Percentiles rank a stretch among this genome's conserved stretches.
Conservation (phyloP, 2,113 vertebrate species). For the Rhinoderma darwinii region DNA sequence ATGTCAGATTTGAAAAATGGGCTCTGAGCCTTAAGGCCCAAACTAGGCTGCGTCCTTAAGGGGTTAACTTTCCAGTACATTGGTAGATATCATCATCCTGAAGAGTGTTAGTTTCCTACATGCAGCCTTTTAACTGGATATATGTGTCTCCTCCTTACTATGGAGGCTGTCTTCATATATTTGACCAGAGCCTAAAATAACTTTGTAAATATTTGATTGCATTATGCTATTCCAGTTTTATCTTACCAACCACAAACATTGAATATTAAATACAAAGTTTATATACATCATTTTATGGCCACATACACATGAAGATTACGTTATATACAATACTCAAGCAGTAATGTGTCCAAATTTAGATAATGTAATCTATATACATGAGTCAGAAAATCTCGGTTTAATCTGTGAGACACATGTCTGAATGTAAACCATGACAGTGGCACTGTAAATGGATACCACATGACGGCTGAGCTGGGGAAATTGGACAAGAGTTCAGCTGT, state of each 20-base stretch:
- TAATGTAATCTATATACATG: constrained; percentile 65
- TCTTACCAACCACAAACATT: constrained; percentile 5
- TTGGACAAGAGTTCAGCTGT: constrained; percentile 67
- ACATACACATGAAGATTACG: constrained; percentile 23
- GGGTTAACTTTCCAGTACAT: not conserved
- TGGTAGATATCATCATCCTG: not conserved
- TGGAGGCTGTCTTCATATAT: not conserved
- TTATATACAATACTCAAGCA: constrained; percentile 63
- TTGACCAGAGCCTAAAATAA: not conserved
- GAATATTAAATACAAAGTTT: not conserved
- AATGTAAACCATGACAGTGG: constrained; percentile 66
- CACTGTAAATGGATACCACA: constrained; percentile 72
- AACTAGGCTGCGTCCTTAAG: too few species aligned
- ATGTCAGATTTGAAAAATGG: too few species aligned
- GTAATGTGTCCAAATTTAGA: constrained; percentile 75
- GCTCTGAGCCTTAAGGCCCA: too few species aligned
- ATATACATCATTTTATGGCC: constrained; percentile 1
- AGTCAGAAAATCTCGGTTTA: constrained; percentile 62
- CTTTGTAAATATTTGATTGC: not conserved
- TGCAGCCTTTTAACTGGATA: not conserved
- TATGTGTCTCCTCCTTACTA: not conserved
- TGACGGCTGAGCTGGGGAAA: constrained; percentile 67
- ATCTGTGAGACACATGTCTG: constrained; percentile 67
- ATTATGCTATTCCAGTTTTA: not conserved
- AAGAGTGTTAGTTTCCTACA: not conserved